Conservation (phyloP, 1,140 invertebrate genomes). For the Drosophila sucinea region DNA sequence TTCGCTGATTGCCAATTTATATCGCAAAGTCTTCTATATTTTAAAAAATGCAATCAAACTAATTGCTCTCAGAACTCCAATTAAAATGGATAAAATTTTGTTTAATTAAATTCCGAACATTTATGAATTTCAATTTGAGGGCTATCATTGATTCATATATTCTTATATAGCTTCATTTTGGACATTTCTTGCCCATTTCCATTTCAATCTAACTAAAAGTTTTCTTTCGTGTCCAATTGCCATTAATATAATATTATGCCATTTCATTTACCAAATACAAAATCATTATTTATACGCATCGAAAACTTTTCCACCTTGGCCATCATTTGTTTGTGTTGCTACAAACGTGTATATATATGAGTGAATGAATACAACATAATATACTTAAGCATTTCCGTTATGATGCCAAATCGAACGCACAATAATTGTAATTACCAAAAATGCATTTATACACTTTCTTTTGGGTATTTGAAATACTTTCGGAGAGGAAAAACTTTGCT, state of each 20-base stretch:
- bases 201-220: slow-evolving; percentile 74
- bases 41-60: background rate
- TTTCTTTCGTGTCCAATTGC: slow-evolving; percentile 57
- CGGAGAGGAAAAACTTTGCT: no score
- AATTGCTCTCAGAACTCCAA: background rate
- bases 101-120: background rate
- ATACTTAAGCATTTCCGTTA: slow-evolving; percentile 37
- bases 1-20: background rate
- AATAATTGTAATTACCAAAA: slow-evolving; percentile 16
- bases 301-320: slow-evolving; percentile 45
- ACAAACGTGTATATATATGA: background rate
- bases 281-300: slow-evolving; percentile 72
- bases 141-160: background rate
- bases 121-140: background rate
- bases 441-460: slow-evolving; percentile 2
- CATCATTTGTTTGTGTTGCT: slow-evolving; percentile 29
- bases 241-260: slow-evolving; percentile 65
- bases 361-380: slow-evolving; percentile 32
- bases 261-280: slow-evolving; percentile 70
- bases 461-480: background rate
- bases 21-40: no score
- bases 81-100: background rate
- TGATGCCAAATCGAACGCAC: slow-evolving; percentile 26
- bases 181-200: background rate
- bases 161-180: background rate